Conservation (phyloP, 1,140 invertebrate species). For the Ceratina japonica region DNA sequence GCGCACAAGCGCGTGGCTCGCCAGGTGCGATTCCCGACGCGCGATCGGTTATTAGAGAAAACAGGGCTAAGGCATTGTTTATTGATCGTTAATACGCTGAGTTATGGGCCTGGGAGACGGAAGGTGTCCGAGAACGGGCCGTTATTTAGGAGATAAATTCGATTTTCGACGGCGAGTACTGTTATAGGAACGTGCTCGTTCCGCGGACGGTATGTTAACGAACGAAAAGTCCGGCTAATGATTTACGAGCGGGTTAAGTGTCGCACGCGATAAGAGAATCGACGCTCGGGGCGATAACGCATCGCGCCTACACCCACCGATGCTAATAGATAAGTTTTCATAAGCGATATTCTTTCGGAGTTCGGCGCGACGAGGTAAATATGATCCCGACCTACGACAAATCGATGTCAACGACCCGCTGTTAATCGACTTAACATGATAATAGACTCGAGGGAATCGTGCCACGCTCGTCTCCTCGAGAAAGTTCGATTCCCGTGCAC, state of each 20-base stretch:
- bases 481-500: conserved; percentile 45
- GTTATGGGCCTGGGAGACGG: background rate
- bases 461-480: conserved; percentile 39
- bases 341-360: too few relatives aligned
- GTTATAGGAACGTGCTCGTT: background rate
- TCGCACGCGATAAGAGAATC: background rate
- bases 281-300: too few relatives aligned
- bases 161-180: background rate
- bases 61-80: background rate
- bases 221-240: too few relatives aligned
- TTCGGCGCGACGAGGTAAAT: background rate
- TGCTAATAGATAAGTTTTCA: too few relatives aligned
- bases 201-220: too few relatives aligned
- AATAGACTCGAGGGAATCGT: conserved; percentile 49
- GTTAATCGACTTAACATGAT: conserved; percentile 44
- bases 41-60: background rate
- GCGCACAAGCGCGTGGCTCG: background rate
- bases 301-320: too few relatives aligned
- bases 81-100: conserved; percentile 2
- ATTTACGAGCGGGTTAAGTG: background rate
- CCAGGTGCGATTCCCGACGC: conserved; percentile 35
- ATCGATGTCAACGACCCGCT: conserved; percentile 45
- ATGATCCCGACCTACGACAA: conserved; percentile 12
- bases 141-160: background rate
- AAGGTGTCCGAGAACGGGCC: background rate